Evolutionary conservation across 2,888 invertebrate species (phyloP).

Genomic region (Theretra japonica): DNA sequence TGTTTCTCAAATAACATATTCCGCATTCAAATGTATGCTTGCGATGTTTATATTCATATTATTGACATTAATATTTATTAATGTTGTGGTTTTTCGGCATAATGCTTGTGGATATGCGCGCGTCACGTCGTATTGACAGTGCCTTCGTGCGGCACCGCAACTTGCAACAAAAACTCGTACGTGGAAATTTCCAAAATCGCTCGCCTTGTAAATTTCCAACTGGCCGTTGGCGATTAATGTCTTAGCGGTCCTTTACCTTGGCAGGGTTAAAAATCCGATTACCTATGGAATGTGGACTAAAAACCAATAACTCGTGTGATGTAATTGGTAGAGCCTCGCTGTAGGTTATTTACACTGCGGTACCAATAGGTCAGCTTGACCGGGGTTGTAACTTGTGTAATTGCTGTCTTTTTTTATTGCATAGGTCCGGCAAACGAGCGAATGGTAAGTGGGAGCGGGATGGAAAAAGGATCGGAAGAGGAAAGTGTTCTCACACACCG

Average conservation of each 20-base stretch:
- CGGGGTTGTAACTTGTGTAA: too few species aligned
- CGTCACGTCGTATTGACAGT: background rate
- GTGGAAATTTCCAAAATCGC: background rate
- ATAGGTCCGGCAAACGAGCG: too few species aligned
- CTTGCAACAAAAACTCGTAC: background rate
- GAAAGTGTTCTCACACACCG: too few species aligned
- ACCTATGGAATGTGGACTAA: background rate
- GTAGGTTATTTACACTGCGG: too few species aligned
- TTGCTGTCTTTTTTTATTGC: too few species aligned
- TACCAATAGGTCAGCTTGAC: too few species aligned
- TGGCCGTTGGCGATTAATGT: background rate
- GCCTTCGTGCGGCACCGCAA: background rate
- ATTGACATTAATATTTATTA: too few species aligned
- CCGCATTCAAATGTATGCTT: too few species aligned
- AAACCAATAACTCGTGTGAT: background rate
- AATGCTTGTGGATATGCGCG: background rate
- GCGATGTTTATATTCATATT: too few species aligned
- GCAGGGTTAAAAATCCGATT: background rate
- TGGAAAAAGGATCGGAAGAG: too few species aligned
- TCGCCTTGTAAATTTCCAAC: background rate
- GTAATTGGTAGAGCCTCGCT: background rate
- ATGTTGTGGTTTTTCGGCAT: background rate
- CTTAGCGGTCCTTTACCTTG: background rate
- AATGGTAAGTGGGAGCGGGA: too few species aligned
- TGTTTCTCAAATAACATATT: too few species aligned